These are phyloP conservation scores for Antheraea pernyi DNA, from an alignment of 1,140 invertebrate species.

Conservation along the genomic window DNA sequence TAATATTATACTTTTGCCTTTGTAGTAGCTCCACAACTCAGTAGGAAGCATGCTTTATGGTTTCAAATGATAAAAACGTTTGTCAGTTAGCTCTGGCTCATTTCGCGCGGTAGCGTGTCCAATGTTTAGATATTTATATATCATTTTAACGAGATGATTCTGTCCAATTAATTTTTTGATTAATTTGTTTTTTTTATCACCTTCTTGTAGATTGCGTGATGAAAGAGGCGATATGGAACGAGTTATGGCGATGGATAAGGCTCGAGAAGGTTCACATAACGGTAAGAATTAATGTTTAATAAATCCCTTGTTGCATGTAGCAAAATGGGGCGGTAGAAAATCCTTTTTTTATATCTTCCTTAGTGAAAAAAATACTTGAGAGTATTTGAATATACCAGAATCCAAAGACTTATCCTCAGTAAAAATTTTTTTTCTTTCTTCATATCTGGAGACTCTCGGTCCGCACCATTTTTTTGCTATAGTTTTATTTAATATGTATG, in stretches of 20 bases:
- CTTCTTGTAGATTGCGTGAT: constrained; percentile 87
- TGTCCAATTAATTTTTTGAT: constrained; percentile 3
- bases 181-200: constrained; percentile 5
- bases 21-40: constrained; percentile 64
- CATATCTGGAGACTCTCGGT: too few species aligned
- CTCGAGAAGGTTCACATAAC: constrained; percentile 91
- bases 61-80: constrained; percentile 77
- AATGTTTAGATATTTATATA: constrained; percentile 32
- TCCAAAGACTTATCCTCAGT: too few species aligned
- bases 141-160: constrained; percentile 13
- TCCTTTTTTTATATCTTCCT: too few species aligned
- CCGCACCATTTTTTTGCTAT: too few species aligned
- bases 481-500: too few species aligned
- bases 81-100: constrained; percentile 67
- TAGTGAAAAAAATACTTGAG: too few species aligned
- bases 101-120: constrained; percentile 59
- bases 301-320: too few species aligned
- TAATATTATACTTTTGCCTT: constrained; percentile 74
- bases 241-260: constrained; percentile 88
- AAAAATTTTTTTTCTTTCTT: too few species aligned
- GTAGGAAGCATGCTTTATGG: constrained; percentile 75
- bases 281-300: constrained; percentile 78
- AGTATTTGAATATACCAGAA: too few species aligned
- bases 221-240: constrained; percentile 90
- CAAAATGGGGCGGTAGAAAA: too few species aligned